Evolutionary conservation across 2,888 invertebrate species (phyloP).

Genomic region (Coleophora deauratella): DNA sequence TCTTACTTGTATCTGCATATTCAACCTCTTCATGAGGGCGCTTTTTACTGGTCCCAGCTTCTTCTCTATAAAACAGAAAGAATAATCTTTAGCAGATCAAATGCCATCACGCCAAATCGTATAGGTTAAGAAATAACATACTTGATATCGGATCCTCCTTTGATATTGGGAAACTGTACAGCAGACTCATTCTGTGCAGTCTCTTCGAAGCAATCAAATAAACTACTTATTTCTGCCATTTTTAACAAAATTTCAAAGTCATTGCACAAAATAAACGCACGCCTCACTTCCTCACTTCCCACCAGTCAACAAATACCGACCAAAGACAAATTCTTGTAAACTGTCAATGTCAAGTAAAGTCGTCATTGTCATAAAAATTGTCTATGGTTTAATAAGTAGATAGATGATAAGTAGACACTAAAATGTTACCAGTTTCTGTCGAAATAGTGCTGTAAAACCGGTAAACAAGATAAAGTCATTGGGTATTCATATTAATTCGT

Average conservation of each 20-base stretch:
- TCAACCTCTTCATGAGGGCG: conserved; percentile 51
- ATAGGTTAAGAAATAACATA: conserved; percentile 43
- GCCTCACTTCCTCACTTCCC: too few species aligned
- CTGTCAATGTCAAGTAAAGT: too few species aligned
- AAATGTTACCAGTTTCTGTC: too few species aligned
- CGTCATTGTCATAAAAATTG: too few species aligned
- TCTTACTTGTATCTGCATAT: conserved; percentile 47
- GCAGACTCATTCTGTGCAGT: conserved; percentile 32
- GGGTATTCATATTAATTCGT: too few species aligned
- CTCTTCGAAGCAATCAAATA: conserved; percentile 65
- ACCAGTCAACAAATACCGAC: too few species aligned
- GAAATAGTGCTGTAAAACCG: too few species aligned
- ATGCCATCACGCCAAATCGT: conserved; percentile 1
- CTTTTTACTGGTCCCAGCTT: conserved; percentile 30
- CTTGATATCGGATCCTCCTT: conserved; percentile 28
- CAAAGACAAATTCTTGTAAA: too few species aligned
- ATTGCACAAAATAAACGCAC: background rate
- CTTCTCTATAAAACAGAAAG: conserved; percentile 3
- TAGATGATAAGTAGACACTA: too few species aligned
- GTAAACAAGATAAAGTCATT: too few species aligned
- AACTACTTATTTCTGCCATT: conserved; percentile 49
- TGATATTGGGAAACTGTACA: conserved; percentile 39
- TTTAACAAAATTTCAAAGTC: conserved; percentile 3
- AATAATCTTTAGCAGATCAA: conserved; percentile 8
- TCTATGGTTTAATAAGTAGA: too few species aligned